Evolutionary conservation across 2,888 invertebrate species (phyloP).

Genomic region (Eretmocerus hayati): DNA sequence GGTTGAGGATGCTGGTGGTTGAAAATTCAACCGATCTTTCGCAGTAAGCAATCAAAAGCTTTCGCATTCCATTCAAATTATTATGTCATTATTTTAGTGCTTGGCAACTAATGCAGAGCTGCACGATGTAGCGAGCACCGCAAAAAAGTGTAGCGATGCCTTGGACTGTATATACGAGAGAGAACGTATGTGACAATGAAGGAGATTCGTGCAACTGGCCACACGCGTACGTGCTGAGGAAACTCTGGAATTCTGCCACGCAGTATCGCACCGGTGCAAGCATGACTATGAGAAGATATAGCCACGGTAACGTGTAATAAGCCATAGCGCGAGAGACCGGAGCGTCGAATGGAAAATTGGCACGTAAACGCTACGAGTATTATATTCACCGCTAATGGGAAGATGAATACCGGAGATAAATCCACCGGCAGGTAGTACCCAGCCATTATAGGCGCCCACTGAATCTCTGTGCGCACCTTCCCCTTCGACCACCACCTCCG

Average conservation of each 20-base stretch:
- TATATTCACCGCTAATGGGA: conserved; percentile 40
- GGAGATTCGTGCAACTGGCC: too few species aligned
- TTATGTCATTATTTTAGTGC: too few species aligned
- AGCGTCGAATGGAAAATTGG: conserved; percentile 35
- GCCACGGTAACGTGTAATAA: not conserved
- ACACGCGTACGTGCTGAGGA: not conserved
- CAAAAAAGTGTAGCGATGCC: too few species aligned
- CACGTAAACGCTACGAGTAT: conserved; percentile 33
- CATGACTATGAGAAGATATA: not conserved
- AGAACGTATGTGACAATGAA: too few species aligned
- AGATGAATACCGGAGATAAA: conserved; percentile 38
- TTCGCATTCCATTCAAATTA: too few species aligned
- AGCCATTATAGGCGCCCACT: conserved; percentile 30
- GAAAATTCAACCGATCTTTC: too few species aligned
- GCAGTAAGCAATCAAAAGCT: too few species aligned
- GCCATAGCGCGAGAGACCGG: conserved; percentile 7
- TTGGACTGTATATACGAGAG: too few species aligned
- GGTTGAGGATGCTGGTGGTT: too few species aligned
- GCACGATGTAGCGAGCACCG: too few species aligned
- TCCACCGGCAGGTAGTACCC: conserved; percentile 29
- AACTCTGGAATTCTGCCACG: not conserved
- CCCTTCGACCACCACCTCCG: not conserved
- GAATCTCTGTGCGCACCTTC: conserved; percentile 6
- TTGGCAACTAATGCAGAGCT: too few species aligned
- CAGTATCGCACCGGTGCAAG: not conserved